Percentiles rank a stretch among this genome's conserved stretches.
phyloP scores from a whole-genome alignment of 2,888 invertebrate genomes.

The Polylopha cassiicola region DNA sequence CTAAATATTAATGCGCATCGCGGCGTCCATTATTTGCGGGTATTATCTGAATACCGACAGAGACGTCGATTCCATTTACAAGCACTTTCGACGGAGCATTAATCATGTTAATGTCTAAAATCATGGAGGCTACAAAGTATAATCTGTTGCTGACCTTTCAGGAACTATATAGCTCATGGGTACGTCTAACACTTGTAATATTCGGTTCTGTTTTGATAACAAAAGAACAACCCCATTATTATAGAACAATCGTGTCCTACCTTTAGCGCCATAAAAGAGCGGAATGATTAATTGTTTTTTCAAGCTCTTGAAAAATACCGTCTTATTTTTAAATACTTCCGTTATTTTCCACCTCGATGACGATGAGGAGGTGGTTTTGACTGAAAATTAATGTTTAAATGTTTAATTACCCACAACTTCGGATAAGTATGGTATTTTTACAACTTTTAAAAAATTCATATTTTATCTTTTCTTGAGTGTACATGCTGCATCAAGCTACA shows the following conservation, averaged over 20 bases:
- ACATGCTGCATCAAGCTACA: too few relatives aligned
- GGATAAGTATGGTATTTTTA: slow-evolving; percentile 26
- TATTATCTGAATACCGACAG: slow-evolving; percentile 63
- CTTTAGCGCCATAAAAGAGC: slow-evolving; percentile 68
- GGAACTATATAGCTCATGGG: slow-evolving; percentile 32
- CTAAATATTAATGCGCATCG: slow-evolving; percentile 75
- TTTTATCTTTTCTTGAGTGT: too few relatives aligned
- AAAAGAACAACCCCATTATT: slow-evolving; percentile 63
- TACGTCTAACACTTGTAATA: slow-evolving; percentile 25
- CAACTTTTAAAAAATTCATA: slow-evolving; percentile 8
- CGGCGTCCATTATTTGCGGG: slow-evolving; percentile 69
- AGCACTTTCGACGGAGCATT: slow-evolving; percentile 37
- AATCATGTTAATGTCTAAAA: slow-evolving; percentile 33
- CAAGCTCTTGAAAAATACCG: slow-evolving; percentile 74
- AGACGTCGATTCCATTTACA: slow-evolving; percentile 46
- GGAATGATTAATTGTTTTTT: slow-evolving; percentile 73
- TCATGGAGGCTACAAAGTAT: slow-evolving; percentile 42
- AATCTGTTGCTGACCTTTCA: slow-evolving; percentile 32
- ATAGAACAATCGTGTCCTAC: slow-evolving; percentile 69
- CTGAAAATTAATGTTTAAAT: slow-evolving; percentile 72
- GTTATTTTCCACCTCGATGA: slow-evolving; percentile 74
- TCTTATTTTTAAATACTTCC: slow-evolving; percentile 74
- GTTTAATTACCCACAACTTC: too few relatives aligned
- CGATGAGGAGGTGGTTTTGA: slow-evolving; percentile 64
- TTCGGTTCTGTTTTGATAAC: slow-evolving; percentile 41